Evolutionary conservation across 2,797 vertebrate genomes (phyloP).

Genomic region (Craterocephalus amniculus): DNA sequence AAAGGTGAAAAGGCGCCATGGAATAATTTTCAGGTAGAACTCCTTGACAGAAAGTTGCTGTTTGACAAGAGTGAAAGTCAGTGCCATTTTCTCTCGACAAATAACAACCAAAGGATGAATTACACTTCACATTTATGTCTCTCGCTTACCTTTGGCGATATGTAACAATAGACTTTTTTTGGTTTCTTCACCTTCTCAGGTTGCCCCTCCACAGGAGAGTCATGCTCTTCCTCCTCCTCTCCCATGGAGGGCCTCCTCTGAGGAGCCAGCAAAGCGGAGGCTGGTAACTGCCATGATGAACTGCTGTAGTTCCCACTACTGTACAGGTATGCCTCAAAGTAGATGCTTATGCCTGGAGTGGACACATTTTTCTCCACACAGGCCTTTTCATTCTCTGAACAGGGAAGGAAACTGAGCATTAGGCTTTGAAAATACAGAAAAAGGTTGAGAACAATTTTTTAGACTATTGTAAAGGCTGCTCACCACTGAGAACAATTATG

Average conservation of each 20-base stretch:
- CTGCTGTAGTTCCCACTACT: constrained; percentile 90
- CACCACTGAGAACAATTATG: constrained; percentile 97
- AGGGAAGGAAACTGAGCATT: not conserved
- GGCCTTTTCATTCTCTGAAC: constrained; percentile 93
- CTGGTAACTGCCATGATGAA: constrained; percentile 91
- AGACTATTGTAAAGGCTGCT: constrained; percentile 59
- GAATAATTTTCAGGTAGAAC: constrained; percentile 99
- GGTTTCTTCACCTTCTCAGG: constrained; percentile 98
- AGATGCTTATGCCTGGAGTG: constrained; percentile 96
- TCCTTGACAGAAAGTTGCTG: constrained; percentile 99
- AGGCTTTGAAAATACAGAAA: constrained; percentile 3
- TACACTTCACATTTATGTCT: not conserved
- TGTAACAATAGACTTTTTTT: constrained; percentile 99
- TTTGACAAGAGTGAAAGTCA: constrained; percentile 39
- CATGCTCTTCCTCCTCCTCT: constrained; percentile 92
- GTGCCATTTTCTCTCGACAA: not conserved
- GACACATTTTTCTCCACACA: constrained; percentile 97
- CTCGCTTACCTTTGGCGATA: constrained; percentile 93
- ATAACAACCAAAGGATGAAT: not conserved
- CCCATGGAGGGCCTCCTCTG: constrained; percentile 92
- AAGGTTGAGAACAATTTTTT: not conserved
- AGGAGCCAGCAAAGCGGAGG: constrained; percentile 86
- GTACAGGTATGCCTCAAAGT: constrained; percentile 98
- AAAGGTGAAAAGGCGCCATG: constrained; percentile 98
- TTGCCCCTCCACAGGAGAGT: constrained; percentile 92